These are phyloP conservation scores for Maniola hyperantus DNA, from an alignment of 2,888 invertebrate genomes.

Conservation along the genomic window DNA sequence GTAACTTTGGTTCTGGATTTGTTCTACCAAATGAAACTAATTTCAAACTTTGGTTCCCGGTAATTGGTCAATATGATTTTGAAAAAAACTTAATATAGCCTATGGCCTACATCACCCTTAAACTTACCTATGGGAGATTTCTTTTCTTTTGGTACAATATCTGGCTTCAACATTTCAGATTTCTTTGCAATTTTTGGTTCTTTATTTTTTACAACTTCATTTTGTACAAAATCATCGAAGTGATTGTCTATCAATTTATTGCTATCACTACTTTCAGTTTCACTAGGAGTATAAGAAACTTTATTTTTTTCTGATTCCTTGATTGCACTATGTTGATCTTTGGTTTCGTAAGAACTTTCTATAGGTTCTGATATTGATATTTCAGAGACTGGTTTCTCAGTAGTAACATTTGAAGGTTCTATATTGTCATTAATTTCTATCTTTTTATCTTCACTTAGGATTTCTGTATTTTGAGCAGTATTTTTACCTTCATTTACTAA, in stretches of 20 bases:
- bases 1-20: too few relatives aligned
- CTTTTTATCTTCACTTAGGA: neutral
- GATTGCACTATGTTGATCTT: neutral
- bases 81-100: too few relatives aligned
- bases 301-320: neutral
- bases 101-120: neutral
- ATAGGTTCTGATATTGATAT: neutral
- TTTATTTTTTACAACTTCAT: conserved; percentile 11
- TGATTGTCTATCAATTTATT: conserved; percentile 22
- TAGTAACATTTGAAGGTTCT: neutral
- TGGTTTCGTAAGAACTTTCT: neutral
- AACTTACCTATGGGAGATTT: conserved; percentile 26
- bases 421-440: neutral
- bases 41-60: too few relatives aligned
- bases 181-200: conserved; percentile 11
- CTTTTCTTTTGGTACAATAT: conserved; percentile 10
- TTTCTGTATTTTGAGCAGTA: neutral
- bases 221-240: conserved; percentile 22
- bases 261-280: neutral
- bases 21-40: too few relatives aligned
- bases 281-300: neutral
- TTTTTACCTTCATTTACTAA: neutral
- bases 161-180: conserved; percentile 9
- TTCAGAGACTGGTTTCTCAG: neutral
- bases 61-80: too few relatives aligned